Evolutionary conservation across 2,797 vertebrate species (phyloP).

Genomic region (Sebastes minor): DNA sequence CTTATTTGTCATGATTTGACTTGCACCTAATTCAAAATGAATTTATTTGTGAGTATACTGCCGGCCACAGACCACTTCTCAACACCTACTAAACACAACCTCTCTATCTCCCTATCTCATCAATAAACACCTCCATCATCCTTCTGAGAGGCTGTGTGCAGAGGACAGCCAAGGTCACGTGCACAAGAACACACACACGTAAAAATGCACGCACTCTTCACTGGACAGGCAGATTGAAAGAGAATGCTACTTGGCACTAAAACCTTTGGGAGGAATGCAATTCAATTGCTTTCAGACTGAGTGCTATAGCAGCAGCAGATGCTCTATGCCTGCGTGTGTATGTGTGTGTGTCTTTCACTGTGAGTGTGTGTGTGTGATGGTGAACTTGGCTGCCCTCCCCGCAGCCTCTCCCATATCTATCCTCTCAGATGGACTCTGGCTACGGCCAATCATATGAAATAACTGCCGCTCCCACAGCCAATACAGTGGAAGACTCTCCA

Average conservation of each 20-base stretch:
- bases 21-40: not conserved
- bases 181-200: not conserved
- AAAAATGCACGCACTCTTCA: not conserved
- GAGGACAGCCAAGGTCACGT: slow-evolving; percentile 41
- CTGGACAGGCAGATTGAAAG: slow-evolving; percentile 30
- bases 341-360: not conserved
- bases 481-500: slow-evolving; percentile 38
- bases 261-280: slow-evolving; percentile 53
- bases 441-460: slow-evolving; percentile 35
- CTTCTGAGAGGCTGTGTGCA: slow-evolving; percentile 4
- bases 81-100: not conserved
- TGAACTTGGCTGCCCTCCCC: slow-evolving; percentile 48
- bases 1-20: not conserved
- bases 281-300: slow-evolving; percentile 57
- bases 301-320: slow-evolving; percentile 45
- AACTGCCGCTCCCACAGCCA: slow-evolving; percentile 40
- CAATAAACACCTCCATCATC: slow-evolving; percentile 29
- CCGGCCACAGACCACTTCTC: not conserved
- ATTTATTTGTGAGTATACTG: not conserved
- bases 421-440: slow-evolving; percentile 34
- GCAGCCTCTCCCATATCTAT: slow-evolving; percentile 20
- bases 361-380: not conserved
- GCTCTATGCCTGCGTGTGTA: slow-evolving; percentile 2
- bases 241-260: slow-evolving; percentile 33
- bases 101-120: not conserved